Evolutionary conservation across 2,797 vertebrate species (phyloP).

Genomic region (Florisuga fusca): DNA sequence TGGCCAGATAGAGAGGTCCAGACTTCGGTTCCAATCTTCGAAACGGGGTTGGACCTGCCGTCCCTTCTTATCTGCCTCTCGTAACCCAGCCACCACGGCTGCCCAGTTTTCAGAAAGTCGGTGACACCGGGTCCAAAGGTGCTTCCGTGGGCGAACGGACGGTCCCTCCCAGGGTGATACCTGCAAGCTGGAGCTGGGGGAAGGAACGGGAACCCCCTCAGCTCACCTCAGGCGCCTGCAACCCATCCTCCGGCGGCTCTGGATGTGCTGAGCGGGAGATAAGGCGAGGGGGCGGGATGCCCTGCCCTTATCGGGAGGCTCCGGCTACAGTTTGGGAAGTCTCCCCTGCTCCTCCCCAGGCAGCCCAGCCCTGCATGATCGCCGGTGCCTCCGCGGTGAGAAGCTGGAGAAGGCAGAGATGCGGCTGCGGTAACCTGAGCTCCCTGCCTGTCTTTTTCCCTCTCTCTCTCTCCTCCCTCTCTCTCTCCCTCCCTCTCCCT

Average conservation of each 20-base stretch:
- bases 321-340: not conserved
- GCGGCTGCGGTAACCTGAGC: constrained; percentile 1
- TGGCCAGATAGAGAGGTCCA: fast-evolving
- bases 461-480: not conserved
- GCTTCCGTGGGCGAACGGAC: fast-evolving
- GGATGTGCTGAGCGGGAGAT: not conserved
- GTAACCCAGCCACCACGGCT: not conserved
- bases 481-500: constrained; percentile 67
- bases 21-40: fast-evolving
- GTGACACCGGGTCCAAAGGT: fast-evolving
- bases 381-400: not conserved
- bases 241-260: not conserved
- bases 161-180: not conserved
- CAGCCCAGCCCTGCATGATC: not conserved
- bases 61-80: not conserved
- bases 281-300: not conserved
- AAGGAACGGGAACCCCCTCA: not conserved
- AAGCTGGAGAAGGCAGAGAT: not conserved
- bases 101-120: not conserved
- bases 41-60: not conserved
- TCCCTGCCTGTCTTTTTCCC: not conserved
- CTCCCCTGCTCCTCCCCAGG: not conserved
- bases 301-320: not conserved
- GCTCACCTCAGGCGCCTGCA: not conserved
- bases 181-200: not conserved